Evolutionary conservation across 2,113 vertebrate species (phyloP).

Genomic region (Nesogale talazaci): DNA sequence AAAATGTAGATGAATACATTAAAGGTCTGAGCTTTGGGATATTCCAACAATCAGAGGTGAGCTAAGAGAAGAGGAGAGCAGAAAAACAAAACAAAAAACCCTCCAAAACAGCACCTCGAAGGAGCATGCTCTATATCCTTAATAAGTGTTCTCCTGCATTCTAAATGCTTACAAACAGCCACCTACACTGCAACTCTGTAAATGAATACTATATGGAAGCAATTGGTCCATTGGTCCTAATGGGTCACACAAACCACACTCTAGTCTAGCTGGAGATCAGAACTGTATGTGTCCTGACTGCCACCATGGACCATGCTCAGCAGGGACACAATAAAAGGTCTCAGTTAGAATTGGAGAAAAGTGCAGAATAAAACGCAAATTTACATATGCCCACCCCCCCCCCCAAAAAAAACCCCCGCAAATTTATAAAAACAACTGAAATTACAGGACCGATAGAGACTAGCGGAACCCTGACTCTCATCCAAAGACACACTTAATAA

Average conservation of each 20-base stretch:
- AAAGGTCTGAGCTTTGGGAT: background rate
- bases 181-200: background rate
- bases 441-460: background rate
- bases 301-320: background rate
- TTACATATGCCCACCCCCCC: no score
- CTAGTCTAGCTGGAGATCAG: background rate
- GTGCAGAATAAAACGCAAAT: background rate
- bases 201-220: background rate
- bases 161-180: background rate
- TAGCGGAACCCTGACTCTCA: background rate
- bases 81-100: background rate
- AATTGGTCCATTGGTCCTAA: background rate
- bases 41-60: background rate
- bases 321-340: background rate
- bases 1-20: background rate
- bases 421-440: background rate
- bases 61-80: background rate
- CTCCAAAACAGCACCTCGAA: background rate
- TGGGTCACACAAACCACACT: background rate
- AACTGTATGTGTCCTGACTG: background rate
- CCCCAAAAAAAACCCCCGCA: no score
- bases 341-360: background rate
- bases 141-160: background rate
- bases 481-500: background rate
- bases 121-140: background rate